These are phyloP conservation scores for Gallinago paraguaiae DNA, from an alignment of 2,113 vertebrate species.

Conservation along the genomic window DNA sequence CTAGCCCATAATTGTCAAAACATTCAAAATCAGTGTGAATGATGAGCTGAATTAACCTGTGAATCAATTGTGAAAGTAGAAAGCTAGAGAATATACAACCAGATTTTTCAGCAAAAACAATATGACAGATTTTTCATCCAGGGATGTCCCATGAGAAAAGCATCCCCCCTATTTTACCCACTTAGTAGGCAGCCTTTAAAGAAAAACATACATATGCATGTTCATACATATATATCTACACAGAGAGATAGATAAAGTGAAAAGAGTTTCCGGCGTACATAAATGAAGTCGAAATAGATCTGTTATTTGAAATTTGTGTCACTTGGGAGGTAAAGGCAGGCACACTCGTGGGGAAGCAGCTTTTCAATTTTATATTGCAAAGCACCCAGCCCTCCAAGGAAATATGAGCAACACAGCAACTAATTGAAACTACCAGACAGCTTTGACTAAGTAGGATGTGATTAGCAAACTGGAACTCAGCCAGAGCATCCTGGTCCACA, in stretches of 20 bases:
- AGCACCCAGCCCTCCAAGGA: slow-evolving; percentile 6
- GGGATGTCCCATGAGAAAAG: neutral
- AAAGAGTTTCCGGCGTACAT: neutral
- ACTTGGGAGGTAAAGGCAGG: neutral
- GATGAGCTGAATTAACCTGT: neutral
- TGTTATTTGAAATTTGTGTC: neutral
- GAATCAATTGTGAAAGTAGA: neutral
- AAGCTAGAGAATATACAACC: neutral
- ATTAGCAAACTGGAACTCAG: slow-evolving; percentile 35
- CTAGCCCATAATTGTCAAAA: neutral
- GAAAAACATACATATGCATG: neutral
- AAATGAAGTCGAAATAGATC: neutral
- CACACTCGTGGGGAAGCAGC: neutral
- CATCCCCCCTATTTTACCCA: neutral
- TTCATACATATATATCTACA: neutral
- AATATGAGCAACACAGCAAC: neutral
- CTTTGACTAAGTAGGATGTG: slow-evolving; percentile 1
- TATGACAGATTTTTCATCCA: neutral
- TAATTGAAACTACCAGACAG: slow-evolving; percentile 32
- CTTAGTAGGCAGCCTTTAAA: neutral
- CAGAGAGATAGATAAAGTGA: neutral
- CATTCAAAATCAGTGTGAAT: neutral
- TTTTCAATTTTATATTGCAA: slow-evolving; percentile 16
- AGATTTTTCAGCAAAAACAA: neutral
- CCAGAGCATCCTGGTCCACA: slow-evolving; percentile 2